phyloP scores from a whole-genome alignment of 53 echinoderm and acorn worm genomes.

The Stichopus horrens region DNA sequence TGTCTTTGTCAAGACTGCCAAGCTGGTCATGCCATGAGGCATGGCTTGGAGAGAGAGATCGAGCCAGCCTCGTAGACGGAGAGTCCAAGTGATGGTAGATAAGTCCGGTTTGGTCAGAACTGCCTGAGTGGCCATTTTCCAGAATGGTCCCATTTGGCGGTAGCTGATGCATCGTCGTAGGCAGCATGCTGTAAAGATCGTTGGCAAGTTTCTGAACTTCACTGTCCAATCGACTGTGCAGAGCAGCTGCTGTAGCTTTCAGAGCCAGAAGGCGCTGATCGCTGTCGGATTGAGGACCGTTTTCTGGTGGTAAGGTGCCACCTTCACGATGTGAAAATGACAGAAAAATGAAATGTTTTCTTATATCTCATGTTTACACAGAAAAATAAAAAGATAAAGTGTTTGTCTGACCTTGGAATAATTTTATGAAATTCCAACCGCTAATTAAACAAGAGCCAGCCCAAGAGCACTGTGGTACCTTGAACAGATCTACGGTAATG shows the following conservation, averaged over 20 bases:
- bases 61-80: slow-evolving; percentile 23
- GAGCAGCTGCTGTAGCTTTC: slow-evolving; percentile 83
- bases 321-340: background rate
- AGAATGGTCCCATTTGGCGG: background rate
- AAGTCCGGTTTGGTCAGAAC: background rate
- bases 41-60: slow-evolving; percentile 11
- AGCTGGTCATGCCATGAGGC: slow-evolving; percentile 23
- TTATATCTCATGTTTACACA: no score
- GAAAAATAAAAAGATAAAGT: no score
- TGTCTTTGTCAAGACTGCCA: background rate
- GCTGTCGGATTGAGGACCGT: slow-evolving; percentile 29
- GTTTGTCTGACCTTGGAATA: no score
- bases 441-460: no score
- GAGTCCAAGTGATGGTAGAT: slow-evolving; percentile 29
- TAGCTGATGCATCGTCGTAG: background rate
- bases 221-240: slow-evolving; percentile 85
- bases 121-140: background rate
- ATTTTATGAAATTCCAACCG: no score
- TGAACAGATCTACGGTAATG: no score
- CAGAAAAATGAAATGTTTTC: no score
- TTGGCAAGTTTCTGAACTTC: slow-evolving; percentile 84
- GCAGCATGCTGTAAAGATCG: slow-evolving; percentile 18
- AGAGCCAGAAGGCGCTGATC: slow-evolving; percentile 78
- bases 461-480: no score
- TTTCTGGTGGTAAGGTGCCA: background rate